Conservation (phyloP, 2,113 vertebrate species). For the Chlorodrepanis virens region DNA sequence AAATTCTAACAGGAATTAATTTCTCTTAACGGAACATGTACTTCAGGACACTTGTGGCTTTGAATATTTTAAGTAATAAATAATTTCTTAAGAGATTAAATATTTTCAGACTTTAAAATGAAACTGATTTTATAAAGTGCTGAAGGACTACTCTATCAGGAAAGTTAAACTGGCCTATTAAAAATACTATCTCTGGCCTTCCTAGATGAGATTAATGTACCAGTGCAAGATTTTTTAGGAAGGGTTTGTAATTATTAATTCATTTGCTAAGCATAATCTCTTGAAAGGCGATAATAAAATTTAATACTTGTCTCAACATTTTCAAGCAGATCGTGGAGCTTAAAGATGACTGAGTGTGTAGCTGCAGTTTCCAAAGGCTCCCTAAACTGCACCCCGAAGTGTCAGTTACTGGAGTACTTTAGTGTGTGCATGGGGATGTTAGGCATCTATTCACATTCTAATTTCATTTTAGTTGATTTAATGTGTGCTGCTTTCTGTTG, state of each 20-base stretch:
- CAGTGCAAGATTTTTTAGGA: neutral
- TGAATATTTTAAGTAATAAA: constrained; percentile 4
- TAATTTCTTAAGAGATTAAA: neutral
- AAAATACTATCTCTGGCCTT: neutral
- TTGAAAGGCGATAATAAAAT: neutral
- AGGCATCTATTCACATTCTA: neutral
- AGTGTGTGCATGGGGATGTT: neutral
- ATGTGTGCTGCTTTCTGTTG: neutral
- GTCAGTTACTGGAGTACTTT: neutral
- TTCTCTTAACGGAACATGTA: neutral
- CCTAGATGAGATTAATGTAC: neutral
- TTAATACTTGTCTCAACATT: neutral
- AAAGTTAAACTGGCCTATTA: neutral
- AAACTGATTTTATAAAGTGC: neutral
- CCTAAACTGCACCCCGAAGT: neutral
- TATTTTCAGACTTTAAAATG: neutral
- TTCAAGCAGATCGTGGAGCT: neutral
- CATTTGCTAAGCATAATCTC: constrained; percentile 10
- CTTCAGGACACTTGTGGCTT: neutral
- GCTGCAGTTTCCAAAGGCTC: neutral
- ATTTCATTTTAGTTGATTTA: neutral
- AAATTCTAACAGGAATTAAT: neutral
- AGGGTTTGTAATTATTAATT: neutral
- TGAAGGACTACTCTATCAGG: neutral
- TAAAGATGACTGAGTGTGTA: neutral